Conservation (phyloP, 2,113 vertebrate species). For the Coryphaenoides rupestris region DNA sequence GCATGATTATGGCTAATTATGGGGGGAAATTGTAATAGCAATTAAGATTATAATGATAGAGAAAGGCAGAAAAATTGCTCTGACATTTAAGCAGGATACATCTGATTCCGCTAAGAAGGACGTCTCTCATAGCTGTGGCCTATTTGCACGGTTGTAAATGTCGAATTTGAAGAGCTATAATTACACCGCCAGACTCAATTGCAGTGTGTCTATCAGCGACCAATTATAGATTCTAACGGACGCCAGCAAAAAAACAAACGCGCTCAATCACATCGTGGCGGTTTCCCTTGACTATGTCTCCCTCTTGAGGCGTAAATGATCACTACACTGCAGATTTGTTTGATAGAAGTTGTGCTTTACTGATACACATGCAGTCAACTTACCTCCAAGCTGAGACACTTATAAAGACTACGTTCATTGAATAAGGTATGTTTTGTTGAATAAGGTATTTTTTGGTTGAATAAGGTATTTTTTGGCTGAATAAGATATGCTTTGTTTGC, state of each 20-base stretch:
- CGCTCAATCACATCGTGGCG: not conserved
- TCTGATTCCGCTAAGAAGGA: slow-evolving; percentile 12
- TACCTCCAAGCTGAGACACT: no score
- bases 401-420: no score
- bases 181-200: no score
- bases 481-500: no score
- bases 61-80: slow-evolving; percentile 24
- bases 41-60: slow-evolving; percentile 16
- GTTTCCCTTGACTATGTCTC: slow-evolving; percentile 39
- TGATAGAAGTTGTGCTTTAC: no score
- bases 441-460: no score
- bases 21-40: slow-evolving; percentile 9
- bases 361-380: no score
- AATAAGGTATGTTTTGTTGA: no score
- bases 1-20: slow-evolving; percentile 6
- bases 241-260: not conserved
- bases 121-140: slow-evolving; percentile 6
- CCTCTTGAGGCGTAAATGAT: slow-evolving; percentile 29
- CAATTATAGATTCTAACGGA: no score
- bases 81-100: slow-evolving; percentile 21
- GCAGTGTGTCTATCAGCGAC: no score
- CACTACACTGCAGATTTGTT: not conserved
- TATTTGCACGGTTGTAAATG: slow-evolving; percentile 29
- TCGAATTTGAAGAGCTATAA: slow-evolving; percentile 1
- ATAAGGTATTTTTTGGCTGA: no score